Evolutionary conservation across 1,140 invertebrate species (phyloP).

Genomic region (Neoseiulus cucumeris): DNA sequence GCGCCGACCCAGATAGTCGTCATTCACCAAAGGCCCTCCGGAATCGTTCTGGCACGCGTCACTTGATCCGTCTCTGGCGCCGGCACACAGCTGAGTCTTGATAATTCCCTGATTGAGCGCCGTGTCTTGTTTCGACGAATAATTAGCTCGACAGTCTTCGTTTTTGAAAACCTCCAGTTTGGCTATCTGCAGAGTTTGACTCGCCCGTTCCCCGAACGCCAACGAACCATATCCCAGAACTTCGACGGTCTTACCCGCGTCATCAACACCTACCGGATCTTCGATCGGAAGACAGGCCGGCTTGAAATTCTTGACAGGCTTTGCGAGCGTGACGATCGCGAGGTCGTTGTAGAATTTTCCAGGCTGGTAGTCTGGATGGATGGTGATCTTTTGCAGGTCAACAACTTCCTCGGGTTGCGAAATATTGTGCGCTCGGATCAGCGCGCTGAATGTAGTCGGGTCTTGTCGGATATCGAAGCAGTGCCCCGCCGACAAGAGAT

Average conservation of each 20-base stretch:
- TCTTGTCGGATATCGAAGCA: slow-evolving; percentile 7
- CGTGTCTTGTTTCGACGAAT: background rate
- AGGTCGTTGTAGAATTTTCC: slow-evolving; percentile 18
- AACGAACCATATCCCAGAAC: slow-evolving; percentile 17
- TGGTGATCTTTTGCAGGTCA: slow-evolving; percentile 12
- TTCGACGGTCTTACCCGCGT: slow-evolving; percentile 9
- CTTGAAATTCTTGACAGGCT: background rate
- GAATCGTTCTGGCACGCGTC: slow-evolving; percentile 44
- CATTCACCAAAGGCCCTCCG: slow-evolving; percentile 53
- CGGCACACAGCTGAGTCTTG: background rate
- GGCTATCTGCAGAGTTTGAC: background rate
- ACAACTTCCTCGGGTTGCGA: background rate
- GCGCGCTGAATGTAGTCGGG: background rate
- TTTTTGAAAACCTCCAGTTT: background rate
- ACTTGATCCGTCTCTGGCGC: background rate
- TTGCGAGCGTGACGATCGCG: slow-evolving; percentile 11
- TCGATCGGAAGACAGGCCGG: slow-evolving; percentile 16
- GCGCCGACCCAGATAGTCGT: slow-evolving; percentile 44
- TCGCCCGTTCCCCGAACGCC: slow-evolving; percentile 15
- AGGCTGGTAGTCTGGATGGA: slow-evolving; percentile 14
- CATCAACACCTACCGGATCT: background rate
- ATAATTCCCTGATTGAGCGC: background rate
- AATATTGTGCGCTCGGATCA: background rate
- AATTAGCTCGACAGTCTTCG: background rate
- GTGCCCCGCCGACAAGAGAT: background rate